Evolutionary conservation across 2,888 invertebrate species (phyloP), one percentile per base, ranked within the genome.

Genomic region (Trichogramma dendrolimi): DNA sequence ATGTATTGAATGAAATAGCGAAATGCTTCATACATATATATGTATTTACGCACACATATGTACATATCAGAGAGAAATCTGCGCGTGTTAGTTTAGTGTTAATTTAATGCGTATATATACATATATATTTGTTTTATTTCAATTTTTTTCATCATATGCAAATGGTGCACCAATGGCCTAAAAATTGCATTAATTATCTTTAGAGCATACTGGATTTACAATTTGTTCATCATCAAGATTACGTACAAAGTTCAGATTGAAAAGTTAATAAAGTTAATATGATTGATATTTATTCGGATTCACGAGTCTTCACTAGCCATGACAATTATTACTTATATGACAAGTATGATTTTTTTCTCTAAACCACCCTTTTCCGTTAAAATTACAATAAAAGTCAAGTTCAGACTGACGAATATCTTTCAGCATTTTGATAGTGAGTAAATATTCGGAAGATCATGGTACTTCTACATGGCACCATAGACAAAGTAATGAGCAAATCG

Each of bases 1-100:
- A 73, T 72, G 70, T 76, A 74, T 10, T 27, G n/a, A 75, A 73
- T 73, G 73, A 76, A 75, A 71, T 75, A 73, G 72, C 59, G 59
- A 65, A 65, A 74, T 74, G 72, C 72, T 71, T 75, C 76, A 72
- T 75, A 27, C 27, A 27, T 27, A 27, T 27, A 27, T 27, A 2
- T 27, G 2, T 27, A 27, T 27, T 27, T 27, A 27, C 27, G 27
- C 27, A 27, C 27, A 27, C 27, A 27, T 27, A 27, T 27, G 27
- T 27, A 27, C 27, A 76, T 75, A 76, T 74, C 55, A 73, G 72
- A 74, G 71, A 75, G 53, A 62, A 60, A 10, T 8, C 52, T 62
- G 57, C 55, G 70, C 70, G 68, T 74, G 73, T 75, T 76, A 73
- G 71, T 72, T 69, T 55, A 46, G 58, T 52, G 56, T 55, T 55